A percentile compares a stretch with the other conserved stretches of the same genome.
Conservation (phyloP, 2,113 vertebrate species). For the Ceyx cyanopectus region DNA sequence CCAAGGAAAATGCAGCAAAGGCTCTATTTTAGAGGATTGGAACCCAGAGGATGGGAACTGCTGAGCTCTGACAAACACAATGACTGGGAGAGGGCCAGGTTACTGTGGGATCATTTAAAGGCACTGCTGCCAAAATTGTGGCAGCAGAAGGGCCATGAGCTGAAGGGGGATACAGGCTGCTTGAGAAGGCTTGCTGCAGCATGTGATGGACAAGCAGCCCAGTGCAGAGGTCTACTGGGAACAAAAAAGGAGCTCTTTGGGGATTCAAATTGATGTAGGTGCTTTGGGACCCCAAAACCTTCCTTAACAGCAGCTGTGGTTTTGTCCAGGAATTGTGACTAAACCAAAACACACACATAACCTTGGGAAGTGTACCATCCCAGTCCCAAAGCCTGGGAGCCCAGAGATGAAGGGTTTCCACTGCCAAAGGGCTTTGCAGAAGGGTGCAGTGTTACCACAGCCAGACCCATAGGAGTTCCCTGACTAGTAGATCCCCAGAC, state of each 20-base stretch:
- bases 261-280: neutral
- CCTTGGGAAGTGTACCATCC: rapidly evolving
- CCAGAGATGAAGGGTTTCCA: neutral
- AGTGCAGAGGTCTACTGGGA: neutral
- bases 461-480: rapidly evolving
- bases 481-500: neutral
- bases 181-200: neutral
- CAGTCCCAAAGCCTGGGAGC: neutral
- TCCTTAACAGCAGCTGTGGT: neutral
- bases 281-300: rapidly evolving
- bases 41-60: neutral
- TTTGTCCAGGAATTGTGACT: neutral
- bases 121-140: neutral
- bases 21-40: neutral
- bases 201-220: neutral
- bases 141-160: neutral
- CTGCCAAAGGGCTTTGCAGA: neutral
- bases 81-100: neutral
- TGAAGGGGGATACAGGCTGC: rapidly evolving
- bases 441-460: neutral
- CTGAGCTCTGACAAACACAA: rapidly evolving
- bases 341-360: rapidly evolving
- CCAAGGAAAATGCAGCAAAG: neutral
- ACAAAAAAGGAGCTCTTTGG: neutral
- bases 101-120: neutral